Evolutionary conservation across 2,888 invertebrate genomes (phyloP), one percentile per base, ranked within the genome.

Genomic region (Pachycephus smyrnensis): DNA sequence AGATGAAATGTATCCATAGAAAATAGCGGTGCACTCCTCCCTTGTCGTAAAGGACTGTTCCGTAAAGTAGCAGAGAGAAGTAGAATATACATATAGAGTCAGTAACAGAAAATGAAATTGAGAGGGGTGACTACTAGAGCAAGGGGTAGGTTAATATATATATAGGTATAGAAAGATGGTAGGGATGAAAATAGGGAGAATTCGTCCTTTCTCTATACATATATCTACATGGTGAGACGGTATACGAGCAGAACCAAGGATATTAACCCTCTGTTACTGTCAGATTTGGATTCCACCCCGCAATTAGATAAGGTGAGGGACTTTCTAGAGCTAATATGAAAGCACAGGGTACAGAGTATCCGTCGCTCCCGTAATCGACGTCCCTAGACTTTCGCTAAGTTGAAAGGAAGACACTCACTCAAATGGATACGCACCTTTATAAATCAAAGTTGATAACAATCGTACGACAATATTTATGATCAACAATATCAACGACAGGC

Each of bases 1-100:
- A 79, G 78, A 80, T 80, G 79, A 82, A 77, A 76, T 81, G 80
- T 84, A 81, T 80, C 82, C 40, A 40, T 80, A 79, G 77, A 81
- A 81, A 85, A 85, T 80, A 82, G 80, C 75, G 73, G 71, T 76
- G 73, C 33, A 77, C 55, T 76, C 71, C 73, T 74, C 76, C 76
- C 76, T 76, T 75, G 76, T 68, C 68, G n/a, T 73, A 74, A 68
- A 77, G 75, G 71, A 71, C 69, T 36, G 11, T 33, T 30, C 30
- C n/a, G 71, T 74, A 71, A 73, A 69, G 40, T 36, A n/a, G 75
- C 23, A 75, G 32, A 75, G 37, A 73, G 73, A 37, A 76, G 73
- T 40, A 68, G 77, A 55, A 77, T 76, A 69, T 71, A 31, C 73
- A 75, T 79, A 76, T 74, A 79, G 76, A 75, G 76, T 71, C 75